Conservation (phyloP, 1,140 invertebrate species). For the Atta colombica region DNA sequence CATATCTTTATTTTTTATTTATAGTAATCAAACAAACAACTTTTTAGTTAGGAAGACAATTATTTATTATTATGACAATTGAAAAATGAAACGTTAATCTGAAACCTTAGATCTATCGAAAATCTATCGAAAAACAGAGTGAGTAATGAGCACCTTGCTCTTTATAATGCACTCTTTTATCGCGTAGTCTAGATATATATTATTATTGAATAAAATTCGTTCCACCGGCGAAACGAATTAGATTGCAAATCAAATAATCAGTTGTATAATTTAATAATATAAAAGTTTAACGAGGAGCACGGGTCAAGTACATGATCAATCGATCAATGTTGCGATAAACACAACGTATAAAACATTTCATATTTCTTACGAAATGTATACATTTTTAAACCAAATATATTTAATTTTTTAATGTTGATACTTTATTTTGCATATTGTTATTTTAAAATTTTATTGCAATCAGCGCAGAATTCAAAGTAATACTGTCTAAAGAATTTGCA, state of each 20-base stretch:
- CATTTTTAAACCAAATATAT: conserved; percentile 10
- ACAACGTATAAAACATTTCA: not conserved
- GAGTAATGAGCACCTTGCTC: conserved; percentile 57
- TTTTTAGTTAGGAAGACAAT: conserved; percentile 16
- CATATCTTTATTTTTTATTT: conserved; percentile 6
- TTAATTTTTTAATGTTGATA: conserved; percentile 21
- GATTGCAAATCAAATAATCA: conserved; percentile 34
- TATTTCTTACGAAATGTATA: not conserved
- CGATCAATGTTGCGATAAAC: conserved; percentile 14
- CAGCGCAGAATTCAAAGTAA: conserved; percentile 20
- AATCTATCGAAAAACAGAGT: conserved; percentile 56
- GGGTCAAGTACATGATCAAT: conserved; percentile 36
- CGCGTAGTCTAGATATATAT: not conserved
- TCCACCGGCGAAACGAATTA: not conserved
- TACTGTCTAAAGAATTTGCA: conserved; percentile 20
- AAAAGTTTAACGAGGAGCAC: conserved; percentile 36
- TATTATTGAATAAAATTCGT: conserved; percentile 24
- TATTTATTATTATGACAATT: conserved; percentile 44
- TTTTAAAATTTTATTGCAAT: conserved; percentile 19
- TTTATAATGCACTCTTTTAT: conserved; percentile 33
- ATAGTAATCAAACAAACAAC: conserved; percentile 57
- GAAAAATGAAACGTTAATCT: conserved; percentile 65
- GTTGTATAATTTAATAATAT: conserved; percentile 11
- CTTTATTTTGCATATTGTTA: conserved; percentile 11
- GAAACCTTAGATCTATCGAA: conserved; percentile 67